Evolutionary conservation across 2,888 invertebrate species (phyloP).

Genomic region (Patella depressa): DNA sequence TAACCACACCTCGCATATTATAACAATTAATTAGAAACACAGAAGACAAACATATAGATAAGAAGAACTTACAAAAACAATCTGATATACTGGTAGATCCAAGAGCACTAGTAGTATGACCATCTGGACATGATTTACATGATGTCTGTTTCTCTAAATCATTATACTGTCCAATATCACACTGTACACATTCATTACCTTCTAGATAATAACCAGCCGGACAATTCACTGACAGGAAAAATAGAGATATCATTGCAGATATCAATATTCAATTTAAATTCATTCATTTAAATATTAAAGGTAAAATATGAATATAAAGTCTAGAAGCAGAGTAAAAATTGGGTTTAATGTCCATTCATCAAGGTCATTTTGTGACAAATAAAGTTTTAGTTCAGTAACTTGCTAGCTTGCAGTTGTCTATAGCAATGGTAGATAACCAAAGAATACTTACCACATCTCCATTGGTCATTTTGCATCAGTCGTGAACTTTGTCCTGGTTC

Average conservation of each 20-base stretch:
- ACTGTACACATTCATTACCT: slow-evolving; percentile 15
- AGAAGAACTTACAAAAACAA: not conserved
- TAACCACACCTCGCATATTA: no score
- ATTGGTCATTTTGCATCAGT: slow-evolving; percentile 7
- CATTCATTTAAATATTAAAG: no score
- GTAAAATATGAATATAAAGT: no score
- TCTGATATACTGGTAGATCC: not conserved
- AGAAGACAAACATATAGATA: no score
- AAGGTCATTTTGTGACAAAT: no score
- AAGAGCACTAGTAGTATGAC: not conserved
- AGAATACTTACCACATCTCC: slow-evolving; percentile 23
- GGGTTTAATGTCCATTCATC: no score
- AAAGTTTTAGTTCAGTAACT: no score
- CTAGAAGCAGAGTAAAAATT: no score
- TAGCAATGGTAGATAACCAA: no score
- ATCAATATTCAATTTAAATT: not conserved
- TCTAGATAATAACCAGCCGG: slow-evolving; percentile 44
- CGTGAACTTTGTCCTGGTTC: slow-evolving; percentile 49
- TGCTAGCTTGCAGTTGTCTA: no score
- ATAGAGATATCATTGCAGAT: no score
- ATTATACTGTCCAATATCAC: slow-evolving; percentile 7
- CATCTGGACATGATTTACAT: slow-evolving; percentile 5
- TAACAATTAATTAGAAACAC: no score
- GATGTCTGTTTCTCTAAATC: not conserved
- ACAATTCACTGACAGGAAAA: slow-evolving; percentile 47